Conservation (phyloP, 2,113 vertebrate species). For the Epinephelus lanceolatus region DNA sequence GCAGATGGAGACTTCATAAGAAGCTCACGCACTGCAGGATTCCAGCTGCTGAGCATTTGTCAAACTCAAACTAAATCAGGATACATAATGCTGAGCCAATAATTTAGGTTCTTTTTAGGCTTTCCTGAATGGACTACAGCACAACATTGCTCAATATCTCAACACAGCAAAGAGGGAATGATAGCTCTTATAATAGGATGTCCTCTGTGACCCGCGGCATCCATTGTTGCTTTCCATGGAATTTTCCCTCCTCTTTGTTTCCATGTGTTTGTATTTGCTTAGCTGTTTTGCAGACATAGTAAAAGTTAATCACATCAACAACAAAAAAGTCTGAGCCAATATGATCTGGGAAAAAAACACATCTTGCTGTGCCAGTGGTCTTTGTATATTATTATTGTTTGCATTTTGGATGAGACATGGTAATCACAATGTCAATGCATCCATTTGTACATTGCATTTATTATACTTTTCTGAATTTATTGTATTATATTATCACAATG, state of each 20-base stretch:
- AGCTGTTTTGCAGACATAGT: not conserved
- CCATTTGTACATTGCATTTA: not conserved
- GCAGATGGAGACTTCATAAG: too few species aligned
- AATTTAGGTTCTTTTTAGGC: not conserved
- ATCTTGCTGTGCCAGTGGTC: not conserved
- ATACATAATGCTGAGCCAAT: not conserved
- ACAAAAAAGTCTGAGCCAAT: not conserved
- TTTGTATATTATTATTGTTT: not conserved
- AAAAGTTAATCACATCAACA: not conserved
- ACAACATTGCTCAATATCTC: not conserved
- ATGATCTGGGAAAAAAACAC: not conserved
- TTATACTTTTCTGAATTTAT: not conserved
- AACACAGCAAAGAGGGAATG: not conserved
- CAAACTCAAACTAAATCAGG: not conserved
- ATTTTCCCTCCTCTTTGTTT: slow-evolving; percentile 1
- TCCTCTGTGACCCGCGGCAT: not conserved
- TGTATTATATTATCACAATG: not conserved
- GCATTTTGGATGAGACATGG: not conserved
- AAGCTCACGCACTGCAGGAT: not conserved
- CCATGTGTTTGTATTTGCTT: not conserved
- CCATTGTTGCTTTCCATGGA: slow-evolving; percentile 11
- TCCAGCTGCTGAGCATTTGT: not conserved
- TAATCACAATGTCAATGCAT: not conserved
- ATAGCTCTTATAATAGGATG: not conserved
- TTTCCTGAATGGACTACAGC: not conserved